phyloP scores from a whole-genome alignment of 2,888 invertebrate species.

The Aelia acuminata region DNA sequence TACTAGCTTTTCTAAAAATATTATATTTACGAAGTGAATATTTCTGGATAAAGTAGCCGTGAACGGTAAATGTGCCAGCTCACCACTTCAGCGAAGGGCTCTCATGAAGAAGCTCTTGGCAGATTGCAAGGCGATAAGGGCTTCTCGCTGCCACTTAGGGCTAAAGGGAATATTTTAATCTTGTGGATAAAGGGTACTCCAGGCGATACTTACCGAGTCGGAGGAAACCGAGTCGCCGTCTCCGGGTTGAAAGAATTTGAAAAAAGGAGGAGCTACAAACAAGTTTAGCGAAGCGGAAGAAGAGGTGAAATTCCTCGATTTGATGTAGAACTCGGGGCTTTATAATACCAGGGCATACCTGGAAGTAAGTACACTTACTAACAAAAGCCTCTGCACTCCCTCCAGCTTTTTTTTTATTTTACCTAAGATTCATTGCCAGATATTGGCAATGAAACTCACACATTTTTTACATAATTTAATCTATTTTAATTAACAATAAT shows the following conservation, averaged over 20 bases:
- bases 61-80: constrained; percentile 18
- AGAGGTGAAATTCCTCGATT: no score
- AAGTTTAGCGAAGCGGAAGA: not conserved
- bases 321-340: no score
- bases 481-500: no score
- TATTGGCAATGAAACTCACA: no score
- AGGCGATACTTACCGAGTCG: not conserved
- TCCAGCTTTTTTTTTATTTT: no score
- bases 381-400: no score
- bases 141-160: not conserved
- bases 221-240: not conserved
- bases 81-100: not conserved
- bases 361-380: no score
- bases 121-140: not conserved
- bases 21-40: not conserved
- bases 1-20: no score
- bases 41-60: not conserved
- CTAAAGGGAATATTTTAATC: constrained; percentile 15
- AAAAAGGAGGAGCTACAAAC: not conserved
- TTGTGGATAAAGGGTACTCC: not conserved
- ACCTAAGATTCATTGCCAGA: no score
- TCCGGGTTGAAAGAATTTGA: not conserved
- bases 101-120: not conserved
- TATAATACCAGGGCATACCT: no score
- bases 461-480: no score